Conservation (phyloP, 2,797 vertebrate species). For the Phoxinus dragarum region DNA sequence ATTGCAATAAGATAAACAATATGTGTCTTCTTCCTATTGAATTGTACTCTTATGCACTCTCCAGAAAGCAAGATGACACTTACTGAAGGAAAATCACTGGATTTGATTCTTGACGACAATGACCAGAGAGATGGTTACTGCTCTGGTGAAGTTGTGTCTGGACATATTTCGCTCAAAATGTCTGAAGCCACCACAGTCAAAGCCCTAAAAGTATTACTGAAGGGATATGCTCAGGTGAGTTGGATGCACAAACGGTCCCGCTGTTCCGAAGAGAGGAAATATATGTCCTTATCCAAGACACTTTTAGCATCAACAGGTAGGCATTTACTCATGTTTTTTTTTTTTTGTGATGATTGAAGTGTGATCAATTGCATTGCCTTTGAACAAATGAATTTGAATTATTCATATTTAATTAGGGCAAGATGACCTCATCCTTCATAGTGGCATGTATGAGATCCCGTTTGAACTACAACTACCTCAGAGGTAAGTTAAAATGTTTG, state of each 20-base stretch:
- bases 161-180: slow-evolving; percentile 76
- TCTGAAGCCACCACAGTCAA: slow-evolving; percentile 66
- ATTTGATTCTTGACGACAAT: slow-evolving; percentile 69
- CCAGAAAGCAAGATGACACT: slow-evolving; percentile 19
- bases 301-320: slow-evolving; percentile 51
- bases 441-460: slow-evolving; percentile 82
- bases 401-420: slow-evolving; percentile 66
- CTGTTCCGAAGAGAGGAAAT: slow-evolving; percentile 66
- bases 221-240: slow-evolving; percentile 73
- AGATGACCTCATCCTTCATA: slow-evolving; percentile 68
- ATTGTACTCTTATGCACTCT: neutral
- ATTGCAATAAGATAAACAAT: neutral
- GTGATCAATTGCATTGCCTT: neutral
- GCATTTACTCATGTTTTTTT: neutral
- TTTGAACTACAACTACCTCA: slow-evolving; percentile 83
- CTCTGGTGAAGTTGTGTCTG: slow-evolving; percentile 76
- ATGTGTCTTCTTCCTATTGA: neutral
- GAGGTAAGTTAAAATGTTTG: slow-evolving; percentile 74
- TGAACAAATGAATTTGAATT: neutral
- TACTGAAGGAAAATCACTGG: slow-evolving; percentile 67
- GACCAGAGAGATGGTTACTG: slow-evolving; percentile 72
- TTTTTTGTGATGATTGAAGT: neutral
- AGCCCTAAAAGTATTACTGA: slow-evolving; percentile 71
- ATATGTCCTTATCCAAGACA: slow-evolving; percentile 69
- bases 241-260: slow-evolving; percentile 65